Base-by-base conservation (phyloP, 2,797 vertebrate genomes). In the Spinus olivaceus region DNA sequence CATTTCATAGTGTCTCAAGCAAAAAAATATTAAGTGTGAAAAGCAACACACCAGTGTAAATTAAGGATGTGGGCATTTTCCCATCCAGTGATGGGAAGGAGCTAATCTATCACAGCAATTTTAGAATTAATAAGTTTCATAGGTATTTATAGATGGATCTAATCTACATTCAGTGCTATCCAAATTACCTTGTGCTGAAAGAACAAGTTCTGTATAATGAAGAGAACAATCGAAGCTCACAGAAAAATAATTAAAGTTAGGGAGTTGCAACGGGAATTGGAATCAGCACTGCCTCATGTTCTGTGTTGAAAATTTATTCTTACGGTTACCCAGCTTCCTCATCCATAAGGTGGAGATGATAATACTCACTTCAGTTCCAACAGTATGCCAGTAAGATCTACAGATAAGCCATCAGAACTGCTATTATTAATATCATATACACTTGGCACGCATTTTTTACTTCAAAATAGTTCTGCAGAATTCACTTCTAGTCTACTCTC, bases 151-250 rank as follows among this genome's bases (percentile, higher is more conserved):
- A 89, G 35, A 90, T 25, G 84, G 79, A 94, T 92, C 69, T 95
- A 95, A 96, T 92, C 92, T 90, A 91, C 85, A 77, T 76, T 90
- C 77, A 63, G 0, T 25, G 30, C 67, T 88, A 83, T 35, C 85
- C 89, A 96, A 92, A 95, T 96, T 96, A 88, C 65, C 47, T 91
- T 63, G 78, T 96, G 96, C 94, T 96, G 96, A 97, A 95, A 94
- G 95, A 94, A 93, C 74, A 73, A 76, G 85, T 86, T 79, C 85
- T 88, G 66, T 79, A 59, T 88, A 86, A 94, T 53, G 70, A 92
- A 81, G 76, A 86, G 87, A 92, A 94, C 85, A 95, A 96, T 79
- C 0, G 10, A 90, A 81, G 94, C 89, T 83, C 69, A 51, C 35
- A 87, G 79, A 92, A 94, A 96, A 96, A 93, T 90, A 96, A 96